Percentiles rank a stretch among this genome's conserved stretches.
Conservation (phyloP, 2,888 invertebrate species). For the Drosophila falleni region DNA sequence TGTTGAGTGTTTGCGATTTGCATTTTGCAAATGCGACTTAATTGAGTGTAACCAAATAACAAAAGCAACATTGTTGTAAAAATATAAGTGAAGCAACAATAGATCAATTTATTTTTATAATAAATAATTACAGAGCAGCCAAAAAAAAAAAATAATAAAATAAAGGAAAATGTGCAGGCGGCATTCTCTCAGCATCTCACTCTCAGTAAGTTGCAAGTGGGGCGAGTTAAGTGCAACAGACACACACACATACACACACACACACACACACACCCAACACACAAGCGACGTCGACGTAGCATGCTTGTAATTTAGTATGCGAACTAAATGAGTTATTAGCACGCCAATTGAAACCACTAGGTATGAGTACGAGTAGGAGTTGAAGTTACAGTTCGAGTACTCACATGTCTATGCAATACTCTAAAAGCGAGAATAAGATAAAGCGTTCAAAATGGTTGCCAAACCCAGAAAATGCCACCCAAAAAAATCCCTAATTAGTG, state of each 20-base stretch:
- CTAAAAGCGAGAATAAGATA: background rate
- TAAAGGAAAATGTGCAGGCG: slow-evolving; percentile 30
- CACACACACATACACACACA: too few species aligned
- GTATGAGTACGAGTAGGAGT: slow-evolving; percentile 23
- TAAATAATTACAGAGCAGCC: slow-evolving; percentile 73
- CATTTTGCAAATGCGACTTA: slow-evolving; percentile 80
- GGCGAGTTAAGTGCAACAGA: slow-evolving; percentile 38
- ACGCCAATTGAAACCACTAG: slow-evolving; percentile 83
- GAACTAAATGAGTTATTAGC: slow-evolving; percentile 84
- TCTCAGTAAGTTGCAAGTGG: slow-evolving; percentile 21
- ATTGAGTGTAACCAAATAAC: slow-evolving; percentile 81
- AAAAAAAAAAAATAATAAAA: slow-evolving; percentile 33
- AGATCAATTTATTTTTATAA: slow-evolving; percentile 82
- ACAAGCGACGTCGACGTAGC: slow-evolving; percentile 37
- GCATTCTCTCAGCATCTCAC: slow-evolving; percentile 64
- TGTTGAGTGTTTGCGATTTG: slow-evolving; percentile 56
- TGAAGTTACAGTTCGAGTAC: slow-evolving; percentile 8
- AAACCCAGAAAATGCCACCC: slow-evolving; percentile 11
- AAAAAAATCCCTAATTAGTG: slow-evolving; percentile 13
- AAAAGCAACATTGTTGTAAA: slow-evolving; percentile 66
- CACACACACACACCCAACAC: slow-evolving; percentile 6
- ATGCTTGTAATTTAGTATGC: slow-evolving; percentile 69
- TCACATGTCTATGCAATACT: slow-evolving; percentile 6
- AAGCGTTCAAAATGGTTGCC: slow-evolving; percentile 15
- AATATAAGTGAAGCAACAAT: slow-evolving; percentile 79